Percentiles rank a stretch among this genome's conserved stretches.
Conservation (phyloP, 2,888 invertebrate species). For the Strigamia crassipes region DNA sequence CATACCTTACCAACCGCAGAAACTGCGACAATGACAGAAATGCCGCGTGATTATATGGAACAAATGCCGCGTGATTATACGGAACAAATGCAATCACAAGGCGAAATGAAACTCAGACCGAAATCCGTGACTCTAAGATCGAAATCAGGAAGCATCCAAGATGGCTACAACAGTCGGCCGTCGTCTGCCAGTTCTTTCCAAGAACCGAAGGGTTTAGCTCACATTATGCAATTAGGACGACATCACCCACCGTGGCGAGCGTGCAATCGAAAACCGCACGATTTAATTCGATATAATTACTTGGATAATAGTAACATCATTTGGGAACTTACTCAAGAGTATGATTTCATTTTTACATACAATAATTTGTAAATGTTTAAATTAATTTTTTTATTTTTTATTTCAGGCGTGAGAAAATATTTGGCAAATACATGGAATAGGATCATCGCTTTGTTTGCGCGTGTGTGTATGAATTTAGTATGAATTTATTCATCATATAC, state of each 20-base stretch:
- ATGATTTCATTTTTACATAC: background rate
- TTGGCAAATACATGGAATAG: conserved; percentile 10
- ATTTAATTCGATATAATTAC: conserved; percentile 38
- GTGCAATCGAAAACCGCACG: conserved; percentile 38
- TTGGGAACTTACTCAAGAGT: conserved; percentile 35
- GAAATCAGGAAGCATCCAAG: background rate
- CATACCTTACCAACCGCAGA: conserved; percentile 25
- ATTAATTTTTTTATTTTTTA: background rate
- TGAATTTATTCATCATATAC: background rate
- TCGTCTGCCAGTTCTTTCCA: background rate
- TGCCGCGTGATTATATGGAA: background rate
- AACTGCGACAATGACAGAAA: conserved; percentile 42
- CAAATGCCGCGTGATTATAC: background rate
- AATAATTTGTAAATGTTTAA: background rate
- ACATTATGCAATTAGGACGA: background rate
- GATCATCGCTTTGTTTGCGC: background rate
- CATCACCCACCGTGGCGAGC: conserved; percentile 20
- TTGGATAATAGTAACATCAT: conserved; percentile 33
- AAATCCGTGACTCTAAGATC: background rate
- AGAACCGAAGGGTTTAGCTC: background rate
- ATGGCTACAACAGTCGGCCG: background rate
- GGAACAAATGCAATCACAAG: background rate
- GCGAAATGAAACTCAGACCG: background rate
- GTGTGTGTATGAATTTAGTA: background rate
- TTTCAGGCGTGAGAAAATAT: background rate